phyloP scores from a whole-genome alignment of 2,113 vertebrate genomes.

The Neogobius melanostomus region DNA sequence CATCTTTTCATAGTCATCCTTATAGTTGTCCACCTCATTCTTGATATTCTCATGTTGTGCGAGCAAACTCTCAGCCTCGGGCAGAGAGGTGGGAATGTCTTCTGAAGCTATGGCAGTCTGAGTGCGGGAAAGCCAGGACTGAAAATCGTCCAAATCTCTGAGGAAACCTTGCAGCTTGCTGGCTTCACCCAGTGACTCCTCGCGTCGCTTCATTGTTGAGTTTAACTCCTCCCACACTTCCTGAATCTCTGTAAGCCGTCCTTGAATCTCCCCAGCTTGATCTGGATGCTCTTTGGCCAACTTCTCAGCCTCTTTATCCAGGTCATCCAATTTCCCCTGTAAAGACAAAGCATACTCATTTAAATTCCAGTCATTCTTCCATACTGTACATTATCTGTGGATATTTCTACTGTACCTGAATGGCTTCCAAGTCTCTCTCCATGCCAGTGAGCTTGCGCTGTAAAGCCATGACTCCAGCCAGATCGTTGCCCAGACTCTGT shows the following conservation, averaged over 20 bases:
- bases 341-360: neutral
- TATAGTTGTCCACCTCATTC: conserved; percentile 91
- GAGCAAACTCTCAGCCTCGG: conserved; percentile 85
- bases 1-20: conserved; percentile 86
- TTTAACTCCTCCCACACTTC: conserved; percentile 88
- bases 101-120: conserved; percentile 90
- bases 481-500: conserved; percentile 88
- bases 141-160: conserved; percentile 89
- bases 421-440: conserved; percentile 91
- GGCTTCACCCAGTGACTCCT: conserved; percentile 90
- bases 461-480: conserved; percentile 88
- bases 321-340: conserved; percentile 84
- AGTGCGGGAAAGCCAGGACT: conserved; percentile 90
- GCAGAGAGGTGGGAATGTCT: conserved; percentile 86
- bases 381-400: neutral
- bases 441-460: conserved; percentile 92
- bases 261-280: conserved; percentile 77
- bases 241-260: conserved; percentile 79
- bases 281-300: conserved; percentile 81
- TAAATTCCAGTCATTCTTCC: neutral
- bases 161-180: conserved; percentile 91
- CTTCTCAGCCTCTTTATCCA: conserved; percentile 81
- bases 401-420: conserved; percentile 70
- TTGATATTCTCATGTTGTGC: conserved; percentile 87
- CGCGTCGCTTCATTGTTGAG: conserved; percentile 83